phyloP scores from a whole-genome alignment of 2,888 invertebrate species.

The Lacanobia wlatinum region DNA sequence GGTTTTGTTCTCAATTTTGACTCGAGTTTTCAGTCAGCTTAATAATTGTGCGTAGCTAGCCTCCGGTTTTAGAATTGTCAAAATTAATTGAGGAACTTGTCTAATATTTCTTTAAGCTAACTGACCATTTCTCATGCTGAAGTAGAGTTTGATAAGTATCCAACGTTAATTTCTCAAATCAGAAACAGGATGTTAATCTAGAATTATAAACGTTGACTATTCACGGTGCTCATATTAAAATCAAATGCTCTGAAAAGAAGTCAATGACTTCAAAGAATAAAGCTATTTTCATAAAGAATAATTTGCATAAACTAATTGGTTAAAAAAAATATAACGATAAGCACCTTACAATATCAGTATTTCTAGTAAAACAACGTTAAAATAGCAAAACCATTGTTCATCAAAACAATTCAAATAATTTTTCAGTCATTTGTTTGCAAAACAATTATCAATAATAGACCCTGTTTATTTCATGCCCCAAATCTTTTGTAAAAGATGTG shows the following conservation, averaged over 20 bases:
- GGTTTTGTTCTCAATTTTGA: conserved; percentile 17
- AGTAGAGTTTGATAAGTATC: neutral
- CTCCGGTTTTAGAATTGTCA: neutral
- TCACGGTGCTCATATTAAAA: neutral
- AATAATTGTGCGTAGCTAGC: neutral
- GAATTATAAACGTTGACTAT: neutral
- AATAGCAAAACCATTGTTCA: conserved; percentile 35
- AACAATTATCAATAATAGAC: conserved; percentile 48
- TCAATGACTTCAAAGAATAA: neutral
- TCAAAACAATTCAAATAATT: conserved; percentile 11
- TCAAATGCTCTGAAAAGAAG: neutral
- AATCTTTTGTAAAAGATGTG: conserved; percentile 36
- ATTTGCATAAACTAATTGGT: neutral
- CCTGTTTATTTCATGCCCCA: conserved; percentile 41
- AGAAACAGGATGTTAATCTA: neutral
- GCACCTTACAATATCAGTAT: neutral
- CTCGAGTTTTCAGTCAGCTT: neutral
- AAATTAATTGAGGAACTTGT: neutral
- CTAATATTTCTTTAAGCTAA: neutral
- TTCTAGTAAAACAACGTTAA: conserved; percentile 8
- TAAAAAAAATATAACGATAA: neutral
- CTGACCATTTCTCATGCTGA: neutral
- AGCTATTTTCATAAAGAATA: neutral
- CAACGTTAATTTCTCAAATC: neutral
- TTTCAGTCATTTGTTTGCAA: conserved; percentile 41